Evolutionary conservation across 2,888 invertebrate species (phyloP), one percentile per base, ranked within the genome.

Genomic region (Trissolcus brochymenae): DNA sequence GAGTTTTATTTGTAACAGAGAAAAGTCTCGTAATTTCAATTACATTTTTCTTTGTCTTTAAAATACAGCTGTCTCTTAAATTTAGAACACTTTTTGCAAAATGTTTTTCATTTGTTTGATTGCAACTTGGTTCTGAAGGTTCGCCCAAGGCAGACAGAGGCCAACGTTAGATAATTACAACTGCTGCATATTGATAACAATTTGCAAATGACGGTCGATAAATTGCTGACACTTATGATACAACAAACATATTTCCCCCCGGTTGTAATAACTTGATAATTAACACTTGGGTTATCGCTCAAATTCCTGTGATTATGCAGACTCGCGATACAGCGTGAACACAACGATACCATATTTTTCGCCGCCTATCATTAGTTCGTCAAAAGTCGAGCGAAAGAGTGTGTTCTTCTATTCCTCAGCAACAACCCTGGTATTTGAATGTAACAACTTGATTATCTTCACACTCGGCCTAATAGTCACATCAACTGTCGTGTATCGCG

Each of bases 221-320:
- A 71, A 76, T 76, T 61, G 29, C 60, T 54, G 35, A 64, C 65
- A 60, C 64, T 75, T 61, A 61, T 53, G 66, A 65, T 68, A 64
- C 66, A 71, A 60, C 70, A 62, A 71, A 57, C 54, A 66, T 71
- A 66, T 71, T 68, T 51, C 25, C 29, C 29, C 46, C 17, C 9
- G 56, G 21, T 9, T 29, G 49, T 68, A 75, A 68, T 68, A 65
- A 65, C 71, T 61, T 11, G 19, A 46, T 49, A 71, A 76, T 76
- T 76, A 71, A 57, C 71, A 76, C 66, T 71, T 76, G 60, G 35
- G 40, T 66, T 71, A 71, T 61, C 59, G 65, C 41, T 25, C 51
- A 40, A 60, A 25, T 19, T 19, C 56, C 11, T 65, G 29, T 70
- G 40, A 76, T 71, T 76, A 76, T 55, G 41, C 59, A 57, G 35